Percentiles rank a stretch among this genome's conserved stretches.
These are phyloP conservation scores for Ypsolopha sequella DNA, from an alignment of 2,888 invertebrate genomes.

Conservation along the genomic window DNA sequence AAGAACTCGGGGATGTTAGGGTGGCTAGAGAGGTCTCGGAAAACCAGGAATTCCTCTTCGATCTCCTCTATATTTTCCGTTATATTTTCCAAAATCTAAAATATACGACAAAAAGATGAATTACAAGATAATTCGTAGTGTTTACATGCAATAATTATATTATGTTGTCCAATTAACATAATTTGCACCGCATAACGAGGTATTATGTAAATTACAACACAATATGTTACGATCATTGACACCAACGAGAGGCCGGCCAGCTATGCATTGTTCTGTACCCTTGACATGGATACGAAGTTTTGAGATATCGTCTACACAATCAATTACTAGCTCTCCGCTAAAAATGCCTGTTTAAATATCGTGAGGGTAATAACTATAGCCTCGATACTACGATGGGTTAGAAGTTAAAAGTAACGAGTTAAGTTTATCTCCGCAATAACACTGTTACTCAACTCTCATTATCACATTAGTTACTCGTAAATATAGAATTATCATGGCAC, in stretches of 20 bases:
- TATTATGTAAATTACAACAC: neutral
- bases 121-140: neutral
- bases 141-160: neutral
- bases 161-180: neutral
- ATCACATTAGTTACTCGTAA: no score
- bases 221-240: conserved; percentile 19
- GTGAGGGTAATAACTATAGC: neutral
- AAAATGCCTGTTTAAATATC: neutral
- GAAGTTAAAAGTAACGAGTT: neutral
- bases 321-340: conserved; percentile 39
- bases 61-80: conserved; percentile 86
- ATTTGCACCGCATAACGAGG: neutral
- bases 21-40: conserved; percentile 79
- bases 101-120: conserved; percentile 6
- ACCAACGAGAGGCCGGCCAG: conserved; percentile 23
- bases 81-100: conserved; percentile 80
- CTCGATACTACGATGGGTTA: neutral
- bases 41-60: conserved; percentile 82
- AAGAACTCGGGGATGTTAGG: conserved; percentile 82
- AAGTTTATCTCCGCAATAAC: neutral
- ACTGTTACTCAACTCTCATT: neutral
- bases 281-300: conserved; percentile 51
- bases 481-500: no score
- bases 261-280: conserved; percentile 42
- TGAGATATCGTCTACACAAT: conserved; percentile 49